Percentiles rank a stretch among this genome's conserved stretches.
Evolutionary conservation across 2,113 vertebrate genomes (phyloP).

Genomic region (Prochilodus magdalenae): DNA sequence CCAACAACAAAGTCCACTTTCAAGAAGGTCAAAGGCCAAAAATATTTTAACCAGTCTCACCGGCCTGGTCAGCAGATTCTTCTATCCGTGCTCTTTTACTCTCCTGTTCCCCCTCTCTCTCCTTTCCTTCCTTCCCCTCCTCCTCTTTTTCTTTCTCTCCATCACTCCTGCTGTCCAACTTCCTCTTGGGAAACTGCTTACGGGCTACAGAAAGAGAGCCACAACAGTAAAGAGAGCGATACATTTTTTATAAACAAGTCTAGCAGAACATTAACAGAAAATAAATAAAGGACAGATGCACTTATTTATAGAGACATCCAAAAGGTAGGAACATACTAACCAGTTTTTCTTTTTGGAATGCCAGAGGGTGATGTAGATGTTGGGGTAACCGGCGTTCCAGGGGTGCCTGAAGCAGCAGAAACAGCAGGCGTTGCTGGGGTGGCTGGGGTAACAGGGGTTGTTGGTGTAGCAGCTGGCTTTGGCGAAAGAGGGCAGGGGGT

Average conservation of each 20-base stretch:
- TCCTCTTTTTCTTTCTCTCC: conserved; percentile 61
- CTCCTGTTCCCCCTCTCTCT: conserved; percentile 59
- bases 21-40: conserved; percentile 22
- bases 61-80: conserved; percentile 50
- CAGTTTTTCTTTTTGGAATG: conserved; percentile 84
- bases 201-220: conserved; percentile 73
- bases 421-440: conserved; percentile 55
- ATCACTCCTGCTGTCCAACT: conserved; percentile 64
- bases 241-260: no score
- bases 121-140: background rate
- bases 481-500: conserved; percentile 60
- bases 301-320: background rate
- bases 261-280: background rate
- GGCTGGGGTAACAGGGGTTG: conserved; percentile 37
- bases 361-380: conserved; percentile 69
- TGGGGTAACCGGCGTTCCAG: conserved; percentile 65
- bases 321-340: conserved; percentile 64
- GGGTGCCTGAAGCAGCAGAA: conserved; percentile 51
- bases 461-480: conserved; percentile 45
- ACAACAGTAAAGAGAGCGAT: background rate
- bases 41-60: conserved; percentile 39
- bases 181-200: conserved; percentile 87
- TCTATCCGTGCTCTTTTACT: conserved; percentile 56
- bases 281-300: conserved; percentile 21
- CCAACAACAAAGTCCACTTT: background rate